These are phyloP conservation scores for Grapholita molesta DNA, from an alignment of 1,140 invertebrate genomes.

Conservation along the genomic window DNA sequence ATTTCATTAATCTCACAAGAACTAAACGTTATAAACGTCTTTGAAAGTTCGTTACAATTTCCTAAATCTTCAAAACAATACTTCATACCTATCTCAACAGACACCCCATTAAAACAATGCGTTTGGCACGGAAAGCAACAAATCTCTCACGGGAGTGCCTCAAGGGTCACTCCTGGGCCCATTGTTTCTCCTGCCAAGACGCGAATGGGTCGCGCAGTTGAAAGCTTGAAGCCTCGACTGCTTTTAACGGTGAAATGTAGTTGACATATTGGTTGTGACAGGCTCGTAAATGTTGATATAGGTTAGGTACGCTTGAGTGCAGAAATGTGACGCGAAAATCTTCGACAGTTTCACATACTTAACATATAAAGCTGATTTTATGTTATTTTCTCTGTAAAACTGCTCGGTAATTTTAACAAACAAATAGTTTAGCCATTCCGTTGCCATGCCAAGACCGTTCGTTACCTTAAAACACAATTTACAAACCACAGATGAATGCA, in stretches of 20 bases:
- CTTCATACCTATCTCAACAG: conserved; percentile 1
- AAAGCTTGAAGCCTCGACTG: conserved; percentile 70
- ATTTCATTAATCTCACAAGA: background rate
- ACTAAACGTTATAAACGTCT: background rate
- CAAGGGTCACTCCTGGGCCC: conserved; percentile 61
- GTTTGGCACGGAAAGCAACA: conserved; percentile 59
- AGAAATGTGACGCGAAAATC: background rate
- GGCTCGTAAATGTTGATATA: background rate
- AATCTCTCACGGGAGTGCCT: conserved; percentile 50
- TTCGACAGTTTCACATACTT: background rate
- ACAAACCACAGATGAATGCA: background rate
- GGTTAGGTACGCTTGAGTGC: background rate
- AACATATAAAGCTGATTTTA: background rate
- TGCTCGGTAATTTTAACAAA: conserved; percentile 48
- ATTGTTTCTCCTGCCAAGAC: conserved; percentile 54
- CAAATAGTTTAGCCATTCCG: background rate
- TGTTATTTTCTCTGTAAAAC: background rate
- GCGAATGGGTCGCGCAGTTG: conserved; percentile 55
- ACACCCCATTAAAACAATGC: conserved; percentile 21
- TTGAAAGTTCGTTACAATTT: background rate
- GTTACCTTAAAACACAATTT: background rate
- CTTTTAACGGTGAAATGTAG: conserved; percentile 41
- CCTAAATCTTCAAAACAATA: background rate
- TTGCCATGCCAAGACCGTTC: background rate
- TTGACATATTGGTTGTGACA: background rate